Evolutionary conservation across 1,140 invertebrate genomes (phyloP).

Genomic region (Calosoma granatense): DNA sequence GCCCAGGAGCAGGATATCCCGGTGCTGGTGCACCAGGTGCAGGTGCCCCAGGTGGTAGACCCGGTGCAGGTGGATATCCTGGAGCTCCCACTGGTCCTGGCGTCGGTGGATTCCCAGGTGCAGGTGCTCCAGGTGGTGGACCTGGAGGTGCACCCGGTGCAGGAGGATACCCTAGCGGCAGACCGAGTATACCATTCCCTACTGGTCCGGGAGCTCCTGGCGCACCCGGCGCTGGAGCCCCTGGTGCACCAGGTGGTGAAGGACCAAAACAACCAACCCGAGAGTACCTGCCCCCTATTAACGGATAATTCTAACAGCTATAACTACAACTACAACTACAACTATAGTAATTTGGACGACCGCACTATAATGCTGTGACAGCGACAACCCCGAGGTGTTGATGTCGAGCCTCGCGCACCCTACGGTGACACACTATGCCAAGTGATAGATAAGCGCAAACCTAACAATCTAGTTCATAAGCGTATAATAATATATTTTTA

Average conservation of each 20-base stretch:
- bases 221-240: constrained; percentile 14
- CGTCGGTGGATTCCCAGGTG: constrained; percentile 21
- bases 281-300: constrained; percentile 44
- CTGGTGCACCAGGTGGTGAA: constrained; percentile 11
- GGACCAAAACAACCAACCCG: constrained; percentile 37
- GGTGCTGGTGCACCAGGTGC: constrained; percentile 21
- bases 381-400: neutral
- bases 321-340: too few relatives aligned
- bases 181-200: neutral
- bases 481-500: neutral
- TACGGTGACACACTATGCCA: neutral
- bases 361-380: too few relatives aligned
- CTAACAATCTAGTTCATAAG: neutral
- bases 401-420: neutral
- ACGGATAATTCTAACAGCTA: constrained; percentile 17
- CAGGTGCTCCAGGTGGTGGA: constrained; percentile 16
- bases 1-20: constrained; percentile 24
- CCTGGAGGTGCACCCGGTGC: constrained; percentile 18
- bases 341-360: too few relatives aligned
- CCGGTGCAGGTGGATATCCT: constrained; percentile 20
- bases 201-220: constrained; percentile 16
- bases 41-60: constrained; percentile 17
- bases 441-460: neutral
- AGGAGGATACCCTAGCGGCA: constrained; percentile 27
- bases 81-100: constrained; percentile 19